Percentiles rank a stretch among this genome's conserved stretches.
Evolutionary conservation across 2,888 invertebrate species (phyloP).

Genomic region (Eupithecia insigniata): DNA sequence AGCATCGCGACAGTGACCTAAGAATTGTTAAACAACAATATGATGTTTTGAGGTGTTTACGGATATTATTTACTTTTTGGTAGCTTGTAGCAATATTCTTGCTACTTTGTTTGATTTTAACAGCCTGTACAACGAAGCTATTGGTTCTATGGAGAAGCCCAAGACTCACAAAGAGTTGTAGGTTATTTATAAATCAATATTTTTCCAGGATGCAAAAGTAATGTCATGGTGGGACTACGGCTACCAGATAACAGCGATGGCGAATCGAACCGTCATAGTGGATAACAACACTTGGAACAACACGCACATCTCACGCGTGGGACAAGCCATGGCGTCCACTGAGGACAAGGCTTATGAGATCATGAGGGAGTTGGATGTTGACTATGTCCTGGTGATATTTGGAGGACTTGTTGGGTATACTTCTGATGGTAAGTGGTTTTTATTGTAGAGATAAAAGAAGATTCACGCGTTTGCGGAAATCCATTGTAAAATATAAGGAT

Average conservation of each 20-base stretch:
- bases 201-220: conserved; percentile 92
- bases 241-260: conserved; percentile 99
- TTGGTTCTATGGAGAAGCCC: too few relatives aligned
- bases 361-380: conserved; percentile 98
- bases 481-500: too few relatives aligned
- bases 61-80: too few relatives aligned
- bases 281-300: conserved; percentile 99
- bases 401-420: conserved; percentile 99
- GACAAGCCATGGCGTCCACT: conserved; percentile 98
- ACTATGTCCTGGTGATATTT: conserved; percentile 99
- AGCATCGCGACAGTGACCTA: too few relatives aligned
- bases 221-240: conserved; percentile 99
- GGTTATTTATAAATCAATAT: too few relatives aligned
- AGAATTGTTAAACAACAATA: too few relatives aligned
- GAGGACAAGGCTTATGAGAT: conserved; percentile 99
- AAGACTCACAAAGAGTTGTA: not conserved
- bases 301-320: conserved; percentile 98
- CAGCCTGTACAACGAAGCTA: too few relatives aligned
- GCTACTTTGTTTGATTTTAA: too few relatives aligned
- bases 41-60: too few relatives aligned
- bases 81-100: too few relatives aligned
- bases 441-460: too few relatives aligned
- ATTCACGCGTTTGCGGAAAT: too few relatives aligned
- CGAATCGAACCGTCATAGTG: conserved; percentile 98
- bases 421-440: conserved; percentile 90